Evolutionary conservation across 1,140 invertebrate species (phyloP), one percentile per base, ranked within the genome.

Genomic region (Brachionus angularis): DNA sequence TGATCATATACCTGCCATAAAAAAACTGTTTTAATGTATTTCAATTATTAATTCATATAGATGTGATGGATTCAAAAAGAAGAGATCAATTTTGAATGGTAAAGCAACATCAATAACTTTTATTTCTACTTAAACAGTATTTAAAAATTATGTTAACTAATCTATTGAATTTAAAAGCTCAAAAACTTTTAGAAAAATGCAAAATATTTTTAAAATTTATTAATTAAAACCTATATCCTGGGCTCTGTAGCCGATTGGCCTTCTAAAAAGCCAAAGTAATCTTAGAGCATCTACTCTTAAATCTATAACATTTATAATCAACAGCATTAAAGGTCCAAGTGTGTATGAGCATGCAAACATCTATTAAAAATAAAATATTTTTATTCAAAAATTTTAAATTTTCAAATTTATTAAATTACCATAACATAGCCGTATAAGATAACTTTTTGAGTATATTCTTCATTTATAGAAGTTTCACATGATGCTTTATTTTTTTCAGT

Each of bases 151-250:
- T n/a, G n/a, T n/a, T n/a, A n/a, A n/a, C n/a, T n/a, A n/a, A n/a
- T n/a, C n/a, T n/a, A n/a, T n/a, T n/a, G 21, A 8, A 8, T 18
- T 52, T 18, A 18, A 62, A 71, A n/a, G n/a, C n/a, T n/a, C n/a
- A n/a, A n/a, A n/a, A n/a, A n/a, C n/a, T n/a, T n/a, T n/a, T n/a
- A n/a, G n/a, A n/a, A n/a, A n/a, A n/a, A n/a, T n/a, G n/a, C n/a
- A n/a, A n/a, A n/a, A n/a, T n/a, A n/a, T n/a, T n/a, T n/a, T n/a
- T n/a, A n/a, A n/a, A n/a, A n/a, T n/a, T n/a, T n/a, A n/a, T n/a
- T n/a, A n/a, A n/a, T n/a, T n/a, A n/a, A n/a, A 75, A 82, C 82
- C 82, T 34, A 83, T 82, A 72, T 83, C 80, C 62, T 82, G 77
- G 42, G 81, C 78, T 10, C 79, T 78, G 50, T 73, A 74, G 25